These are phyloP conservation scores for Leucozona laternaria DNA, from an alignment of 2,888 invertebrate species.

Conservation along the genomic window DNA sequence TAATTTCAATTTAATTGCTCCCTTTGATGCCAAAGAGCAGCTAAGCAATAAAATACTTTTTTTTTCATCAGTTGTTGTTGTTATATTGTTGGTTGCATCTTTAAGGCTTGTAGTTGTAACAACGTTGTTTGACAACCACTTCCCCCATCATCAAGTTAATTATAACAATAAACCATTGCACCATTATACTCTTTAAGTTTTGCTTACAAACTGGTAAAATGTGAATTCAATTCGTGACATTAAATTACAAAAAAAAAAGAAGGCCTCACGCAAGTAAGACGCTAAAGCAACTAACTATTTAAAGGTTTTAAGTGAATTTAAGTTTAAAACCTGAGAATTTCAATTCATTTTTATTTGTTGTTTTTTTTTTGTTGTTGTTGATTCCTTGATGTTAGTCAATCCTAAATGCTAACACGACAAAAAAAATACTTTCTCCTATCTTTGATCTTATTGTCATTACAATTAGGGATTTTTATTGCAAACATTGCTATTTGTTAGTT, in stretches of 20 bases:
- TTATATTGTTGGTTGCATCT: not conserved
- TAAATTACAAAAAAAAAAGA: not conserved
- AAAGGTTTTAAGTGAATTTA: slow-evolving; percentile 10
- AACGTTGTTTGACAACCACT: slow-evolving; percentile 25
- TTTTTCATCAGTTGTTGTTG: not conserved
- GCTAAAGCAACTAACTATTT: not conserved
- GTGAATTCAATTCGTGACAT: slow-evolving; percentile 53
- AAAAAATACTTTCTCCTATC: slow-evolving; percentile 21
- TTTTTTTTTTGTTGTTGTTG: not conserved
- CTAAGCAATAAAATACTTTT: not conserved
- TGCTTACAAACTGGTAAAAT: slow-evolving; percentile 35
- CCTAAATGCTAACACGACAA: slow-evolving; percentile 1
- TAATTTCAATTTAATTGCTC: slow-evolving; percentile 62
- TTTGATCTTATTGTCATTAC: slow-evolving; percentile 31
- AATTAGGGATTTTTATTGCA: slow-evolving; percentile 34
- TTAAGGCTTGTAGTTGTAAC: not conserved
- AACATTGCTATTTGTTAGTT: slow-evolving; percentile 8
- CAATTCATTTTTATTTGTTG: not conserved
- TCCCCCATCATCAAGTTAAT: slow-evolving; percentile 44
- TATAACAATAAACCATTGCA: slow-evolving; percentile 50
- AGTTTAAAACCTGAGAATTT: slow-evolving; percentile 11
- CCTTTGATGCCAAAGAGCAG: not conserved
- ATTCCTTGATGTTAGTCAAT: slow-evolving; percentile 8
- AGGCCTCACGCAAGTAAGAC: slow-evolving; percentile 16
- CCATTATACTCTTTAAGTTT: slow-evolving; percentile 3